These are phyloP conservation scores for Sarcophaga bullata DNA, from an alignment of 1,140 invertebrate genomes.

Conservation along the genomic window DNA sequence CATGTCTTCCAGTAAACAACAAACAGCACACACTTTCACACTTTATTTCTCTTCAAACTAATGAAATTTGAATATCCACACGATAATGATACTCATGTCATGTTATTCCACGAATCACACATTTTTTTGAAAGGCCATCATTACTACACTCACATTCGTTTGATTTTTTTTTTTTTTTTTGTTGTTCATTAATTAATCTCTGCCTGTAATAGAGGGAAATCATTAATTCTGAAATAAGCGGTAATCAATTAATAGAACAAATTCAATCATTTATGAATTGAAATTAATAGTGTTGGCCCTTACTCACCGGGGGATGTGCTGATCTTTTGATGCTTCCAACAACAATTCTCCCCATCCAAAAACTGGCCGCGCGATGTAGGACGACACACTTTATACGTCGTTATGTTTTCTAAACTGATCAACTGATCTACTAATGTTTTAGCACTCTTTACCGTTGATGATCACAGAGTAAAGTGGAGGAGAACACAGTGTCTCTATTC, in stretches of 20 bases:
- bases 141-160: neutral
- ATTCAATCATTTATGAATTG: neutral
- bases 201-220: neutral
- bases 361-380: neutral
- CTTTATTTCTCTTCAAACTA: constrained; percentile 54
- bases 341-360: neutral
- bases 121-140: neutral
- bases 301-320: neutral
- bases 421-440: constrained; percentile 9
- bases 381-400: neutral
- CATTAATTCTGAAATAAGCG: neutral
- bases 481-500: too few relatives aligned
- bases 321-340: neutral
- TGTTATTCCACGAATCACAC: constrained; percentile 33
- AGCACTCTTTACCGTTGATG: neutral
- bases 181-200: neutral
- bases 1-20: constrained; percentile 48
- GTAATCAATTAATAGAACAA: neutral
- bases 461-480: too few relatives aligned
- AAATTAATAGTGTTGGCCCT: constrained; percentile 24
- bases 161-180: neutral
- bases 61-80: constrained; percentile 37
- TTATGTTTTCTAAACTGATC: neutral
- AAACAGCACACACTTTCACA: constrained; percentile 59
- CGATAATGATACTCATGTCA: neutral